Conservation (phyloP, 2,113 vertebrate species). For the Arothron firmamentum region DNA sequence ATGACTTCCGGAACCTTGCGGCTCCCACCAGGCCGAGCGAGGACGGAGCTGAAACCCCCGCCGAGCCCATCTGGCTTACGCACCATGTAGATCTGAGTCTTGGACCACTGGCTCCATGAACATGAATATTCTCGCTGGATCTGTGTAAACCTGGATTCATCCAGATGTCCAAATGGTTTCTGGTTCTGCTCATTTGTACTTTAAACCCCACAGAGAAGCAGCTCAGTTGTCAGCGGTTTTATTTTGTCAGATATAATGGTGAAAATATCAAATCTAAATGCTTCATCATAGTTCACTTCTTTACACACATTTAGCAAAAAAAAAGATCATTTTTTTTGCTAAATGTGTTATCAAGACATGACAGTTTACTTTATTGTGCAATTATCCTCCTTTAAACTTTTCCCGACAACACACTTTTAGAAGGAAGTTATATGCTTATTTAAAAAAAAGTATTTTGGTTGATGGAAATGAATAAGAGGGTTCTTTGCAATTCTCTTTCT, state of each 20-base stretch:
- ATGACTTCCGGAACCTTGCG: conserved; percentile 94
- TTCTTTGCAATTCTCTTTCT: not conserved
- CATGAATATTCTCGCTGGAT: not conserved
- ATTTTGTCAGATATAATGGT: too few relatives aligned
- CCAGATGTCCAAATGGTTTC: conserved; percentile 35
- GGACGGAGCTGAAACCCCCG: conserved; percentile 72
- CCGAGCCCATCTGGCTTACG: conserved; percentile 90
- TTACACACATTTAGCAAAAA: too few relatives aligned
- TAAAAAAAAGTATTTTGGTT: not conserved
- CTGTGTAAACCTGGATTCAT: conserved; percentile 9
- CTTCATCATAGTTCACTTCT: too few relatives aligned
- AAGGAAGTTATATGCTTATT: too few relatives aligned
- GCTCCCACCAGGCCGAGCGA: conserved; percentile 84
- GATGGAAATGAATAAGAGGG: not conserved
- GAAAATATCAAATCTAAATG: too few relatives aligned
- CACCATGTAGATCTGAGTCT: conserved; percentile 94
- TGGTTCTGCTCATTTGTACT: conserved; percentile 37
- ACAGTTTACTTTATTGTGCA: too few relatives aligned
- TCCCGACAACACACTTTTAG: too few relatives aligned
- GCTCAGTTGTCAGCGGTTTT: too few relatives aligned
- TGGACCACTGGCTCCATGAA: conserved; percentile 84
- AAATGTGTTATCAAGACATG: too few relatives aligned
- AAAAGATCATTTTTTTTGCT: too few relatives aligned
- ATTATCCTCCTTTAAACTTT: too few relatives aligned
- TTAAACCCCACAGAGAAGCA: too few relatives aligned